phyloP scores from a whole-genome alignment of 2,113 vertebrate genomes.

The Egretta garzetta region DNA sequence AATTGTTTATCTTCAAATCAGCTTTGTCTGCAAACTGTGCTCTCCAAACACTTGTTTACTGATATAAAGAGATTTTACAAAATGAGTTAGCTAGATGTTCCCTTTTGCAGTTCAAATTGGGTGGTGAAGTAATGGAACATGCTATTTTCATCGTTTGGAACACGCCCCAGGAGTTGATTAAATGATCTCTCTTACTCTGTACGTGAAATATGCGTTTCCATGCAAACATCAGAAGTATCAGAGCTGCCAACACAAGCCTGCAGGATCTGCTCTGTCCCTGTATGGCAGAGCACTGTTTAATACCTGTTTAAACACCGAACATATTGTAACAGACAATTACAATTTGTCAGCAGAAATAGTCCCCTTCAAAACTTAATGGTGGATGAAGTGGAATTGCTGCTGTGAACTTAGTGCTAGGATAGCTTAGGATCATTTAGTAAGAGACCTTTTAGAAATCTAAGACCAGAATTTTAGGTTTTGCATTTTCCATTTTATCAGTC shows the following conservation, averaged over 20 bases:
- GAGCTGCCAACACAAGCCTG: not conserved
- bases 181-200: not conserved
- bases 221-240: not conserved
- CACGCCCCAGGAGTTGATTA: not conserved
- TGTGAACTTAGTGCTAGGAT: not conserved
- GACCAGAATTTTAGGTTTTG: not conserved
- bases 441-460: not conserved
- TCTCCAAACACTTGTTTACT: not conserved
- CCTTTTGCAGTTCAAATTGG: not conserved
- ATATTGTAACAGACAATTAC: not conserved
- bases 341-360: not conserved
- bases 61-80: not conserved
- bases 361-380: not conserved
- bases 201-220: rapidly evolving
- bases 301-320: not conserved
- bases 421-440: not conserved
- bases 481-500: not conserved
- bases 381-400: not conserved
- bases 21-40: not conserved
- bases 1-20: not conserved
- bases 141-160: not conserved
- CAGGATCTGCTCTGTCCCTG: not conserved
- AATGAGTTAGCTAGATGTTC: not conserved
- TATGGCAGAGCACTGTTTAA: not conserved
- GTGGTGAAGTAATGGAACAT: not conserved